These are phyloP conservation scores for Ophion ellenae DNA, from an alignment of 2,888 invertebrate species.

Conservation along the genomic window DNA sequence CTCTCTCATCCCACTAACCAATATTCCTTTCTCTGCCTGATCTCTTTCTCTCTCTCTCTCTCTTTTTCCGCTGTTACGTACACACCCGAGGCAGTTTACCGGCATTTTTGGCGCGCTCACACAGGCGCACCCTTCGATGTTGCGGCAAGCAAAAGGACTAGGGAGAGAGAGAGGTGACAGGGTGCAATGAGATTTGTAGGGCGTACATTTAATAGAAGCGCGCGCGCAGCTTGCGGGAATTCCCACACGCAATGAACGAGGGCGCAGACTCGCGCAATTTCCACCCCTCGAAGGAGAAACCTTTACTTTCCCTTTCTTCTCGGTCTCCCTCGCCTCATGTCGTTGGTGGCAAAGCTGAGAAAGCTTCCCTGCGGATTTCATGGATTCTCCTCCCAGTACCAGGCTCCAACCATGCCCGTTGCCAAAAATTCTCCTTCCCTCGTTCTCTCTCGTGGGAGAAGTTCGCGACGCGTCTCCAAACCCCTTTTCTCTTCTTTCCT, in stretches of 20 bases:
- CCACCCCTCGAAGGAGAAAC: slow-evolving; percentile 59
- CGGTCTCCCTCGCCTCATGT: slow-evolving; percentile 2
- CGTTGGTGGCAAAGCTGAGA: neutral
- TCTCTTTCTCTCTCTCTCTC: neutral
- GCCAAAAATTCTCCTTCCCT: slow-evolving; percentile 13
- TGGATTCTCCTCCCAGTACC: slow-evolving; percentile 49
- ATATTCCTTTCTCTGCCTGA: slow-evolving; percentile 33
- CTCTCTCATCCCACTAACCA: slow-evolving; percentile 14
- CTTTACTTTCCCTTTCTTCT: slow-evolving; percentile 26
- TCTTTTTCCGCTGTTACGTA: slow-evolving; percentile 7
- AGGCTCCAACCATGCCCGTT: slow-evolving; percentile 39
- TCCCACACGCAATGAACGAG: slow-evolving; percentile 73
- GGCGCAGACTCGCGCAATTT: slow-evolving; percentile 64
- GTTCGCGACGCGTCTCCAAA: too few species aligned
- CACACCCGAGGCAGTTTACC: slow-evolving; percentile 36
- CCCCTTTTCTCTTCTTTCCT: too few species aligned
- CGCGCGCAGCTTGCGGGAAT: slow-evolving; percentile 78
- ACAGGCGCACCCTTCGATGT: slow-evolving; percentile 22
- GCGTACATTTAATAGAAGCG: slow-evolving; percentile 60
- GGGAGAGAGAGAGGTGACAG: neutral
- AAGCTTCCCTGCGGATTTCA: slow-evolving; percentile 44
- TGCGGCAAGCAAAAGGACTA: neutral
- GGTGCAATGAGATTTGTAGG: slow-evolving; percentile 56
- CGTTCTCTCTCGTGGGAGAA: slow-evolving; percentile 13
- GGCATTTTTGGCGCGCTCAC: slow-evolving; percentile 48